Base-by-base conservation (phyloP, 30 jellyfish, hydroid and myxozoan genomes). In the Aurelia coerulea region DNA sequence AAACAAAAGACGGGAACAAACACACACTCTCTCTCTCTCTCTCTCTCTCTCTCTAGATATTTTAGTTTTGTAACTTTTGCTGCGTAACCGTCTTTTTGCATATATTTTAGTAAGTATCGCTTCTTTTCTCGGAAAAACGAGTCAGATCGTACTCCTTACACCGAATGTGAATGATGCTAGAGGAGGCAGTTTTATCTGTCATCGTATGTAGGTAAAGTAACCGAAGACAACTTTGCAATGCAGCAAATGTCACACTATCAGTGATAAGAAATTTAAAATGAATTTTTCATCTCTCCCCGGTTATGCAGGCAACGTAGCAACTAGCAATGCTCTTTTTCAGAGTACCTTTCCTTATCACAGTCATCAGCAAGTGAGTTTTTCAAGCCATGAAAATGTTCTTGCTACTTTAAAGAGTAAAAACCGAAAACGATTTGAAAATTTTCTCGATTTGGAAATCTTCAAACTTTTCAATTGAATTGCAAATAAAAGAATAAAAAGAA, bases 331-430 rank as follows among this genome's bases (percentile, higher is more conserved):
- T 18, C 74, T 64, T 64, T 64, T 64, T 64, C 74, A 64, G 74
- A 64, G 23, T 64, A 64, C 74, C 74, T 64, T 64, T 64, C 74
- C 34, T 64, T 64, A 64, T 64, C 74, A 13, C 23, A 14, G 74
- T 64, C 74, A 64, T 64, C 74, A 64, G 74, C 32, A 64, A 64
- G 32, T 13, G 33, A n/a, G 74, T 18, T 10, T 64, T 35, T 64
- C 37, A 42, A 35, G 74, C 74, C 74, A 64, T 18, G 16, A n/a
- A 18, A 11, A 64, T 64, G 23, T 64, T 11, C 74, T 64, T 64
- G 74, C 74, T 64, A 64, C 74, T 64, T 64, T 64, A 64, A 64
- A 64, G 74, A 10, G 74, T 64, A 11, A 64, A 42, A 64, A 42
- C 74, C 74, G 13, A 64, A 64, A 64, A 64, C 19, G 74, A 18